Evolutionary conservation across 2,797 vertebrate genomes (phyloP).

Genomic region (Sternarchorhynchus goeldii): DNA sequence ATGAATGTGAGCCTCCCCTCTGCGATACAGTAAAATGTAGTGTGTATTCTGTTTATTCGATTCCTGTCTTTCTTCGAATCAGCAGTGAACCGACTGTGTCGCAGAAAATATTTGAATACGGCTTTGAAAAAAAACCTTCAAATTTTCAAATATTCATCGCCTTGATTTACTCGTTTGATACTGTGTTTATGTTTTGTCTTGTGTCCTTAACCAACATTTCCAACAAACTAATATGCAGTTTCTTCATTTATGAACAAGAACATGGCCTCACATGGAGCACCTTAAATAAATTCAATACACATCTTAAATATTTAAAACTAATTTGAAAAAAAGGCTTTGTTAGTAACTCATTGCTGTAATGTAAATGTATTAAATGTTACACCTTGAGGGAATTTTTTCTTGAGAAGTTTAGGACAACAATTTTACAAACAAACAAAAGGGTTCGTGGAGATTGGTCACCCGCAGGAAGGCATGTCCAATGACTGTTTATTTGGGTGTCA

Average conservation of each 20-base stretch:
- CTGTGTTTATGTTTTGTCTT: background rate
- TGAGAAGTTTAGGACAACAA: background rate
- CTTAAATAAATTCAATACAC: too few species aligned
- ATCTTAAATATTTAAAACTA: too few species aligned
- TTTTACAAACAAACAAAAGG: background rate
- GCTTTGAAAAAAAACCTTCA: background rate
- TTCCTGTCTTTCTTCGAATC: too few species aligned
- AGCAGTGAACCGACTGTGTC: background rate
- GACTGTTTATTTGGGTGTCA: conserved; percentile 1
- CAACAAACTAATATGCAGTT: background rate
- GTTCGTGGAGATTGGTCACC: background rate
- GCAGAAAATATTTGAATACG: background rate
- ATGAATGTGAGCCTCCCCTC: too few species aligned
- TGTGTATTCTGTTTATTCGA: too few species aligned
- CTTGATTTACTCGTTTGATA: background rate
- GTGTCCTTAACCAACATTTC: background rate
- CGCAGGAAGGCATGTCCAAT: background rate
- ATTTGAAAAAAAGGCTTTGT: too few species aligned
- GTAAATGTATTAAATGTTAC: background rate
- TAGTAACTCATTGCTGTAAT: too few species aligned
- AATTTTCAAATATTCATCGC: background rate
- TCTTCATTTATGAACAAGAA: background rate
- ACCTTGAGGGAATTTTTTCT: background rate
- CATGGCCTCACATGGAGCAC: background rate
- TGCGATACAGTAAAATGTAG: too few species aligned